Evolutionary conservation across 2,888 invertebrate genomes (phyloP), one percentile per base, ranked within the genome.

Genomic region (Escarpia spicata): DNA sequence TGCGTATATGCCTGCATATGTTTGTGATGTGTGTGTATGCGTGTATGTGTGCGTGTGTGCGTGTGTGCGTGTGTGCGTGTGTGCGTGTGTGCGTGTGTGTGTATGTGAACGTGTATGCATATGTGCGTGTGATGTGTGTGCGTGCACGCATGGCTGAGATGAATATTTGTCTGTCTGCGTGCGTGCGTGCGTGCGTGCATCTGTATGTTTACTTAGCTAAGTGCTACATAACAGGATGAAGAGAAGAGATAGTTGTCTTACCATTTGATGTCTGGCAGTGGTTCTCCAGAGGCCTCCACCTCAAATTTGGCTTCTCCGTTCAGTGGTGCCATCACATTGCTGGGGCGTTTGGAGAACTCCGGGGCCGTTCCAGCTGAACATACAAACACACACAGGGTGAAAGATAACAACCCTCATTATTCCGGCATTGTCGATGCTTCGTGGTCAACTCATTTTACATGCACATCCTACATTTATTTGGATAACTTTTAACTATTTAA

Each of bases 291-390:
- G 43, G 94, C 92, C n/a, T 93, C 93, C 52, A 95, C 94, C 92
- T 95, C 94, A 44, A 96, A 96, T 9, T 93, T 94, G 52, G 96
- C 96, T 91, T 95, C 95, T 12, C 96, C 96, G 45, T 96, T 96
- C 52, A 96, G 93, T 6, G 96, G 94, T 12, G 95, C 96, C 92
- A 95, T 95, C 6, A 94, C 94, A 92, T 95, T 95, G 45, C 94
- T 94, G 31, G 96, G 94, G 93, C 96, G 96, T 95, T 96, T 98
- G 97, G 93, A 98, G 98, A 94, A 99, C 97, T 97, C 99, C 98
- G 94, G 99, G 97, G 94, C 99, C 98, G 96, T 99, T 98, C 97
- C 96, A 99, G 97, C 97, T 97, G 96, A 75, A n/a, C 26, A 75
- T 26, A 75, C 75, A 75, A 19, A 75, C n/a, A 75, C 60, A 60